Percentiles rank a stretch among this genome's conserved stretches.
phyloP scores from a whole-genome alignment of 2,113 vertebrate genomes.

The Prinia subflava region DNA sequence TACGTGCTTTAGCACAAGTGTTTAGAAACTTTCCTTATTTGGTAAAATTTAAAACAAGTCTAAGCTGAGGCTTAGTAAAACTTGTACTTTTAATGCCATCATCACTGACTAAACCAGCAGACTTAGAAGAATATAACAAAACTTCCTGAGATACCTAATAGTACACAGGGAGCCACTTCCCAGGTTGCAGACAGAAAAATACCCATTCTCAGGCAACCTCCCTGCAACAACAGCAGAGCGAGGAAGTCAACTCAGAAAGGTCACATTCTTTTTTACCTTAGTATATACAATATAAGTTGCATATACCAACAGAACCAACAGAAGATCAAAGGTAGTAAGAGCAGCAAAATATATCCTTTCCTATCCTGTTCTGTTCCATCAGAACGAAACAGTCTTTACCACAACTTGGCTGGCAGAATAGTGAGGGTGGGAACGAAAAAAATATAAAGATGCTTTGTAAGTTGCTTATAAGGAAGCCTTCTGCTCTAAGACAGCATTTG shows the following conservation, averaged over 20 bases:
- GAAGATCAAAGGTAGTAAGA: background rate
- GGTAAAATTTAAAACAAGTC: background rate
- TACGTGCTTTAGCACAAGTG: fast-evolving
- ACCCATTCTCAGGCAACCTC: background rate
- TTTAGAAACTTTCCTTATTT: background rate
- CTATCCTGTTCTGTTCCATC: background rate
- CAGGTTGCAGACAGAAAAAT: background rate
- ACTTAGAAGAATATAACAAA: background rate
- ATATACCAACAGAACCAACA: background rate
- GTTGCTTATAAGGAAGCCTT: background rate
- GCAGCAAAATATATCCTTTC: background rate
- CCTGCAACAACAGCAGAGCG: background rate
- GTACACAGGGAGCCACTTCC: background rate
- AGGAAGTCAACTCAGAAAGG: background rate
- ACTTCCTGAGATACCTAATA: background rate
- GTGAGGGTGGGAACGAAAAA: background rate
- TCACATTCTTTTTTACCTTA: background rate
- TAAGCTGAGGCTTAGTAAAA: background rate
- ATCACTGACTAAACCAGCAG: background rate
- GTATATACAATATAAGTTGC: background rate
- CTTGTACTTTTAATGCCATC: background rate
- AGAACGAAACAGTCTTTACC: background rate
- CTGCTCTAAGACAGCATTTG: background rate
- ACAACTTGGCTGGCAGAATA: background rate
- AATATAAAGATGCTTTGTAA: background rate